Conservation (phyloP, 1,140 invertebrate species). For the Aphaenogaster rudis region DNA sequence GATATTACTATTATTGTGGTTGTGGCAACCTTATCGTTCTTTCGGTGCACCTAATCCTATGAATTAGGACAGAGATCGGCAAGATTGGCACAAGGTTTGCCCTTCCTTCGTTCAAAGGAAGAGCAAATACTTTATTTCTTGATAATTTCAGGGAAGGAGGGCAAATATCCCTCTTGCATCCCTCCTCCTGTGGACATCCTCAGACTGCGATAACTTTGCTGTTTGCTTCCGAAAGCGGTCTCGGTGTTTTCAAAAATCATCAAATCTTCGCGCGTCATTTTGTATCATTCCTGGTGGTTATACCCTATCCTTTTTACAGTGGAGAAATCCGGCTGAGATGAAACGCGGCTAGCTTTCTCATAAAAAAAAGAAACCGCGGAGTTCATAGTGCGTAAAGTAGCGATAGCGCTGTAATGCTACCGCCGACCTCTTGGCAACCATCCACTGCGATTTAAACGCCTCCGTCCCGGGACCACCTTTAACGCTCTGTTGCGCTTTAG, state of each 20-base stretch:
- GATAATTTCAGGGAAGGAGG: too few relatives aligned
- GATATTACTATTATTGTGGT: too few relatives aligned
- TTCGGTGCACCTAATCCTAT: too few relatives aligned
- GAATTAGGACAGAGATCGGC: too few relatives aligned
- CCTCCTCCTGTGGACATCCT: too few relatives aligned
- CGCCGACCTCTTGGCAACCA: conserved; percentile 39
- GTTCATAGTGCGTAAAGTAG: conserved; percentile 24
- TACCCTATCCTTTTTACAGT: not conserved
- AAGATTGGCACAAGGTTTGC: too few relatives aligned
- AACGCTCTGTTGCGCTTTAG: conserved; percentile 51
- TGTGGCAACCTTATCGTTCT: too few relatives aligned
- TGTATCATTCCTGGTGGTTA: not conserved
- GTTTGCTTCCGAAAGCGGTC: not conserved
- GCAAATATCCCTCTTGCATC: too few relatives aligned
- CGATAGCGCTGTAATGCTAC: conserved; percentile 28
- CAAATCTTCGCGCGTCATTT: not conserved
- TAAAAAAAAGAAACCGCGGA: not conserved
- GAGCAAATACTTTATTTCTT: too few relatives aligned
- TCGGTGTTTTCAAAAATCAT: not conserved
- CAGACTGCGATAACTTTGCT: not conserved
- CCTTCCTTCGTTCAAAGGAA: too few relatives aligned
- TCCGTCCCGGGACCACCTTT: conserved; percentile 26
- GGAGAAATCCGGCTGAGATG: not conserved
- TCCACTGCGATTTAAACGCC: conserved; percentile 44
- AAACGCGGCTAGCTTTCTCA: not conserved